Evolutionary conservation across 2,797 vertebrate genomes (phyloP).

Genomic region (Myioborus melanocephalus): DNA sequence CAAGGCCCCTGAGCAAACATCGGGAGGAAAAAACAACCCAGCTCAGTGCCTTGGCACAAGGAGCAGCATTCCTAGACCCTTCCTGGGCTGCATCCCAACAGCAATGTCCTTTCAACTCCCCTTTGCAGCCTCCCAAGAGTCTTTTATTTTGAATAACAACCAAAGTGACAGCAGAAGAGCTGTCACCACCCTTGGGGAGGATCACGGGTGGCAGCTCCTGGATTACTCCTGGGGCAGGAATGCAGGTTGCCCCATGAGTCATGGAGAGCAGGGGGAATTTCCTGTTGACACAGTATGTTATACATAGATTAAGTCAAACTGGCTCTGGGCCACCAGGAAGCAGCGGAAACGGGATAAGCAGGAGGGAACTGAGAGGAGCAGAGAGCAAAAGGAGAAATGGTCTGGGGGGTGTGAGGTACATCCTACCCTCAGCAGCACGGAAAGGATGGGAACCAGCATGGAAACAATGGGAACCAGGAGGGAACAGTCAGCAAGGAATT

Average conservation of each 20-base stretch:
- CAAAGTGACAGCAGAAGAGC: neutral
- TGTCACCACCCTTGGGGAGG: neutral
- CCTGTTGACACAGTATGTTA: slow-evolving; percentile 54
- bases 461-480: neutral
- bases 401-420: neutral
- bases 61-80: neutral
- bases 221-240: neutral
- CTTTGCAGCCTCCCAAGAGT: neutral
- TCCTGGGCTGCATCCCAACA: neutral
- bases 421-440: neutral
- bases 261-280: slow-evolving; percentile 32
- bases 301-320: slow-evolving; percentile 34
- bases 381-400: neutral
- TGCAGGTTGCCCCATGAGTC: neutral
- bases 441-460: neutral
- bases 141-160: neutral
- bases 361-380: neutral
- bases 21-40: neutral
- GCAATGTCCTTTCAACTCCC: neutral
- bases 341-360: neutral
- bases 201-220: neutral
- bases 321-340: neutral
- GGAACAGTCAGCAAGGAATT: neutral
- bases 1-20: neutral
- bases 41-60: neutral